phyloP scores from a whole-genome alignment of 2,113 vertebrate species.

The Bubalus kerabau region DNA sequence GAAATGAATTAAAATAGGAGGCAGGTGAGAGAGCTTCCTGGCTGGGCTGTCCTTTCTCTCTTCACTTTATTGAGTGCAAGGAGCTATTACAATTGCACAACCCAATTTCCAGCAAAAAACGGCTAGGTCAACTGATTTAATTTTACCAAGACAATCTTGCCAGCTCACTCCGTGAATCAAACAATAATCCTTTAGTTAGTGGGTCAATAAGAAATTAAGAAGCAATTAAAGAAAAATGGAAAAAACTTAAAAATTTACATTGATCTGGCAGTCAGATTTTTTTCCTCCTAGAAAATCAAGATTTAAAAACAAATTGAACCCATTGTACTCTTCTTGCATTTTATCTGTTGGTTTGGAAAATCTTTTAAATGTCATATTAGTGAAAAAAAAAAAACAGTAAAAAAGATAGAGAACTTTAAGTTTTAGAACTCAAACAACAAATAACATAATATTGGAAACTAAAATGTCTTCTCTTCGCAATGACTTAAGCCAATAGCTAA shows the following conservation, averaged over 20 bases:
- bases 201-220: slow-evolving; percentile 71
- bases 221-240: slow-evolving; percentile 61
- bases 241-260: slow-evolving; percentile 51
- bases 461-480: not conserved
- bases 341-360: not conserved
- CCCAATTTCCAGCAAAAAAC: not conserved
- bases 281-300: not conserved
- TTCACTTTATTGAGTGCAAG: not conserved
- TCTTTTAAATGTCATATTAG: not conserved
- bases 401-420: not conserved
- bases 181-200: slow-evolving; percentile 53
- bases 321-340: not conserved
- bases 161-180: slow-evolving; percentile 36
- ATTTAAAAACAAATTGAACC: not conserved
- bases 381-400: not conserved
- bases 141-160: slow-evolving; percentile 32
- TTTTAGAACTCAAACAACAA: not conserved
- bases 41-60: not conserved
- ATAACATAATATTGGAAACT: not conserved
- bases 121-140: slow-evolving; percentile 1
- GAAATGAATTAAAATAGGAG: not conserved
- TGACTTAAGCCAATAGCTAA: not conserved
- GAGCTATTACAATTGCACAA: not conserved
- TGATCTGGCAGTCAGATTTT: not conserved
- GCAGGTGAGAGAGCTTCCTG: too few species aligned